A percentile compares a stretch with the other conserved stretches of the same genome.
These are phyloP conservation scores for Tinea semifulvella DNA, from an alignment of 2,888 invertebrate species.

Conservation along the genomic window DNA sequence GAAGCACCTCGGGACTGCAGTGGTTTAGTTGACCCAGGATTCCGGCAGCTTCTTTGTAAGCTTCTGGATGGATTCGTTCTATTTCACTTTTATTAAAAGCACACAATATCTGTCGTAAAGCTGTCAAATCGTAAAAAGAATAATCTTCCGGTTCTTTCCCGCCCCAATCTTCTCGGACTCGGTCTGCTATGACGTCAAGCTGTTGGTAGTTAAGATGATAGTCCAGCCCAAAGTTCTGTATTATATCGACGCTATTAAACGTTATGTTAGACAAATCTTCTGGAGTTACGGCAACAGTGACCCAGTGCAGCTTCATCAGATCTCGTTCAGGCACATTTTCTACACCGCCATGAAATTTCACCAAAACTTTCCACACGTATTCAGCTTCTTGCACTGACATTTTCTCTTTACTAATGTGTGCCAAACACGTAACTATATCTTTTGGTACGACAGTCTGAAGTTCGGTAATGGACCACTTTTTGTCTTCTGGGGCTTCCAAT, in stretches of 20 bases:
- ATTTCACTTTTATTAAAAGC: conserved; percentile 63
- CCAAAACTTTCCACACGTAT: conserved; percentile 43
- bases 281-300: conserved; percentile 49
- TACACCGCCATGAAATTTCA: conserved; percentile 36
- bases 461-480: conserved; percentile 26
- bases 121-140: conserved; percentile 62
- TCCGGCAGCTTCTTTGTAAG: conserved; percentile 56
- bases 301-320: conserved; percentile 50
- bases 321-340: conserved; percentile 47
- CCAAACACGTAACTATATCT: conserved; percentile 41
- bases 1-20: conserved; percentile 48
- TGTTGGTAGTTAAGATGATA: conserved; percentile 46
- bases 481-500: conserved; percentile 29
- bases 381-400: conserved; percentile 33
- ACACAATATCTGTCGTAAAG: conserved; percentile 64
- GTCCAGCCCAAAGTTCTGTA: conserved; percentile 63
- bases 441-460: conserved; percentile 33
- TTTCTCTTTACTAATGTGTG: conserved; percentile 39
- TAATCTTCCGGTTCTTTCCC: conserved; percentile 64
- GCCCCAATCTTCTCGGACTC: conserved; percentile 60
- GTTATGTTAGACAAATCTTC: conserved; percentile 61
- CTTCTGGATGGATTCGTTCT: conserved; percentile 56
- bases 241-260: conserved; percentile 56
- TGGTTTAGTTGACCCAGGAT: conserved; percentile 50
- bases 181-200: conserved; percentile 52